Base-by-base conservation (phyloP, 2,888 invertebrate genomes). In the Cremastinae sp. region DNA sequence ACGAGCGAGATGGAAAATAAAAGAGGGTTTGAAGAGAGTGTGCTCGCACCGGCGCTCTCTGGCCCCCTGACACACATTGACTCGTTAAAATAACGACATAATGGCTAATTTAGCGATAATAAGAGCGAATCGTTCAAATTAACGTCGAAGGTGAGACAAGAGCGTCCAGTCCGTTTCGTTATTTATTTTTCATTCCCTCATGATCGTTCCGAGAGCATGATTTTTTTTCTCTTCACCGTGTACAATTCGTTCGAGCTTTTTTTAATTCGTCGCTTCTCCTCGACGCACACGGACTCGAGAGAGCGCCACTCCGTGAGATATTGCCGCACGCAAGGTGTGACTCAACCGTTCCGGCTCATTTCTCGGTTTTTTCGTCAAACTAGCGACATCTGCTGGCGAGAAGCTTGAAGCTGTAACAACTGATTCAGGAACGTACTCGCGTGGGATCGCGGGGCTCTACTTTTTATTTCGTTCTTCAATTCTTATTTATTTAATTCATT, bases 21-120 rank as follows among this genome's bases (percentile, higher is more conserved):
- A 74, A 69, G 78, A 80, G 62, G 51, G 72, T 72, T 71, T 76
- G 62, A 39, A 20, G 43, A 64, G 66, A 64, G 68, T 70, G 47
- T 66, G 72, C 53, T 66, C 61, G 69, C 56, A 69, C 65, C 78
- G 62, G 72, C 61, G 70, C 66, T 75, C 84, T 28, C 47, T 45
- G 86, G 84, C 84, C 89, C 87, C 87, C 88, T 90, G 89, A 89
- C 89, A 89, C 85, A 89, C 88, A 90, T 90, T 86, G 85, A 89
- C 89, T 90, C 86, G 89, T 90, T 90, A 89, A 89, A 89, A 88
- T 89, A 90, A 89, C 86, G 86, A 90, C 88, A 87, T 90, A 90
- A 90, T 90, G 83, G 88, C 87, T 89, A 90, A 89, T 89, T 88
- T 87, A 89, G 84, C 84, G 89, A 89, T 89, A 89, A 89, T 88